Evolutionary conservation across 2,797 vertebrate genomes (phyloP).

Genomic region (Enteromius mattozi): DNA sequence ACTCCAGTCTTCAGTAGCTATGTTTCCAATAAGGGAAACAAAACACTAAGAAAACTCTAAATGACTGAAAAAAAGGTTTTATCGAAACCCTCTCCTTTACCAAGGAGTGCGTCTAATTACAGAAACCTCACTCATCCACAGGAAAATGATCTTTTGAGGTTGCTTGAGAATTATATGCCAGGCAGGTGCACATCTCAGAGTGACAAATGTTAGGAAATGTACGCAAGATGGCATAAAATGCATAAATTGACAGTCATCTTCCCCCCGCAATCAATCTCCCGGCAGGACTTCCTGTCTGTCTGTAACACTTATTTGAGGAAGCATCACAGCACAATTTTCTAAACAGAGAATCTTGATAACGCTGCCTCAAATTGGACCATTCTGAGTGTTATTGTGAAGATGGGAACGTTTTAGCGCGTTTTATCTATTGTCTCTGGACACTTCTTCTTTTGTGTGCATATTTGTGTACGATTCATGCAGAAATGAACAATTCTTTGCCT

Average conservation of each 20-base stretch:
- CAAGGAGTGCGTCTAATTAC: not conserved
- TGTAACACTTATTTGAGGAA: conserved; percentile 32
- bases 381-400: not conserved
- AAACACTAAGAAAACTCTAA: not conserved
- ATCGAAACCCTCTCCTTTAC: not conserved
- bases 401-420: not conserved
- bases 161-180: not conserved
- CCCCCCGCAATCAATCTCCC: not conserved
- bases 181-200: conserved; percentile 64
- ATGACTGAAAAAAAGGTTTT: not conserved
- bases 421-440: not conserved
- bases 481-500: not conserved
- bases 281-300: conserved; percentile 32
- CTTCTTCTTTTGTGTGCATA: not conserved
- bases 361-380: conserved; percentile 12
- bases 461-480: not conserved
- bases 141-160: not conserved
- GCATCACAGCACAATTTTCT: conserved; percentile 5
- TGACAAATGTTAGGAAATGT: conserved; percentile 29
- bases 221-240: conserved; percentile 18
- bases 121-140: not conserved
- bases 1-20: not conserved
- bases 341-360: conserved; percentile 2
- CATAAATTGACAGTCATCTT: conserved; percentile 39
- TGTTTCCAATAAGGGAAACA: not conserved